Evolutionary conservation across 1,140 invertebrate species (phyloP).

Genomic region (Drosophila ohnishii): DNA sequence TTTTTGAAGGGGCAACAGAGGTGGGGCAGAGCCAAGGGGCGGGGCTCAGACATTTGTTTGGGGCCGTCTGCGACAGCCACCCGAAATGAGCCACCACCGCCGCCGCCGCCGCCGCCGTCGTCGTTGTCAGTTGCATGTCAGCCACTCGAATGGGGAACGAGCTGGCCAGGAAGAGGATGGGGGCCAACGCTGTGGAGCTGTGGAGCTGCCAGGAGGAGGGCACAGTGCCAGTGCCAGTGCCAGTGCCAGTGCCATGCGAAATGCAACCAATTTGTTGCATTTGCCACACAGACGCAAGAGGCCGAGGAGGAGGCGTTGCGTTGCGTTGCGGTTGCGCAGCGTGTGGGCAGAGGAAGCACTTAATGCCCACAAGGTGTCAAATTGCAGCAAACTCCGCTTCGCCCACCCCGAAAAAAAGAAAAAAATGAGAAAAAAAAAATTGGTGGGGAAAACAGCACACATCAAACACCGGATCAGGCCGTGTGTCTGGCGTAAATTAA

Average conservation of each 20-base stretch:
- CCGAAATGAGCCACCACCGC: slow-evolving; percentile 34
- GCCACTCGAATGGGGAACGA: slow-evolving; percentile 43
- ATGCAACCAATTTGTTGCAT: slow-evolving; percentile 80
- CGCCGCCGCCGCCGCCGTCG: slow-evolving; percentile 27
- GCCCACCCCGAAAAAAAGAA: slow-evolving; percentile 57
- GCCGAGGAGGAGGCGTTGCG: slow-evolving; percentile 51
- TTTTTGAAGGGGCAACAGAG: background rate
- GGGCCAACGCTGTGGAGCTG: background rate
- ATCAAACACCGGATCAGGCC: slow-evolving; percentile 22
- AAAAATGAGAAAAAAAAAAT: slow-evolving; percentile 20
- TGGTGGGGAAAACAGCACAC: background rate
- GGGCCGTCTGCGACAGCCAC: slow-evolving; percentile 43
- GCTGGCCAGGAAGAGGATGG: slow-evolving; percentile 17
- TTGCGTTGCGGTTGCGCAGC: slow-evolving; percentile 26
- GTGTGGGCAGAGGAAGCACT: slow-evolving; percentile 82
- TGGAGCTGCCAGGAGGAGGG: slow-evolving; percentile 8
- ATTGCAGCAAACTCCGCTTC: slow-evolving; percentile 75
- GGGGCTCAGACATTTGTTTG: slow-evolving; percentile 41
- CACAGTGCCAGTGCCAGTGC: slow-evolving; percentile 5
- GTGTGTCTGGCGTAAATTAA: slow-evolving; percentile 65
- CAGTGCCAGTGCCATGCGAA: slow-evolving; percentile 41
- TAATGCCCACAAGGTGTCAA: slow-evolving; percentile 83
- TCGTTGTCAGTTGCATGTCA: slow-evolving; percentile 75
- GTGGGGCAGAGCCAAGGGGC: slow-evolving; percentile 2
- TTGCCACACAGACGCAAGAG: slow-evolving; percentile 46